A percentile compares a stretch with the other conserved stretches of the same genome.
These are phyloP conservation scores for Jordanella pulchra DNA, from an alignment of 2,797 vertebrate species.

Conservation along the genomic window DNA sequence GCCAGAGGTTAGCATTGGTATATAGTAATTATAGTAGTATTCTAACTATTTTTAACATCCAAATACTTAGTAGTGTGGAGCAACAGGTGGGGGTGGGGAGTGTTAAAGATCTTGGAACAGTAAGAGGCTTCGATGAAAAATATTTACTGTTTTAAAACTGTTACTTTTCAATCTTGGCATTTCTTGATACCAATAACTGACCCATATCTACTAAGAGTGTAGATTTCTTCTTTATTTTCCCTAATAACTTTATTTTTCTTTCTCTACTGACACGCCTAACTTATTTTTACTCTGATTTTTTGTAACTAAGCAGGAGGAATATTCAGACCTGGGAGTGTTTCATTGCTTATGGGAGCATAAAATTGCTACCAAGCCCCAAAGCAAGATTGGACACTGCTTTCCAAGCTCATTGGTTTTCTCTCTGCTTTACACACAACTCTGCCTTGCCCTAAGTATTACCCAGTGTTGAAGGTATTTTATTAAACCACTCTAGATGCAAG, in stretches of 20 bases:
- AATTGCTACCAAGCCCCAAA: slow-evolving; percentile 77
- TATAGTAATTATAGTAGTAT: neutral
- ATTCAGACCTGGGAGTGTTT: slow-evolving; percentile 53
- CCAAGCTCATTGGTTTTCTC: slow-evolving; percentile 51
- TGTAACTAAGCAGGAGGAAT: slow-evolving; percentile 58
- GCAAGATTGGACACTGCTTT: slow-evolving; percentile 61
- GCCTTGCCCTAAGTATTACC: slow-evolving; percentile 25
- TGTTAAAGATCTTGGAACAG: neutral
- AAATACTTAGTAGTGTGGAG: neutral
- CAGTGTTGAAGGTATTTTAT: slow-evolving; percentile 18
- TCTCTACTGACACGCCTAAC: slow-evolving; percentile 42
- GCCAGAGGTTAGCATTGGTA: neutral
- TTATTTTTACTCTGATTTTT: slow-evolving; percentile 46
- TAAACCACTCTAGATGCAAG: slow-evolving; percentile 28
- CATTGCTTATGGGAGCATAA: slow-evolving; percentile 83
- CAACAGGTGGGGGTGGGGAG: neutral
- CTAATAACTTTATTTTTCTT: slow-evolving; percentile 34
- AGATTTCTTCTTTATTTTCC: slow-evolving; percentile 36
- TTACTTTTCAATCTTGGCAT: neutral
- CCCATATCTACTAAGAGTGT: neutral
- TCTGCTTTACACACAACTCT: slow-evolving; percentile 35
- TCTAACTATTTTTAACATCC: neutral
- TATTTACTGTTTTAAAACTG: neutral
- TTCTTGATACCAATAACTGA: neutral
- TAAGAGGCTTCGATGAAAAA: neutral